Conservation (phyloP, 2,888 invertebrate genomes). For the Temnothorax ravouxi region DNA sequence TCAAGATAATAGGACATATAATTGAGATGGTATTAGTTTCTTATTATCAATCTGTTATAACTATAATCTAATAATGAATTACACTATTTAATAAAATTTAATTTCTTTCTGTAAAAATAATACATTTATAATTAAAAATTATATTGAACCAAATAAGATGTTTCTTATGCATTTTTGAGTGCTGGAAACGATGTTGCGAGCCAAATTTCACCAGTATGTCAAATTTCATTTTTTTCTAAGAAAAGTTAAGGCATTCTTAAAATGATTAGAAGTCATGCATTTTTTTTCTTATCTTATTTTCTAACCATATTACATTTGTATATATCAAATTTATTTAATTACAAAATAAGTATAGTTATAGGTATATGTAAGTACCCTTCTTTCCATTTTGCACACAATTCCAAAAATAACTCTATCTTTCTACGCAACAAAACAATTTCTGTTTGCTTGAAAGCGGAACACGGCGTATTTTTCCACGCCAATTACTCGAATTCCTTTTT, state of each 20-base stretch:
- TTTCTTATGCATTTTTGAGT: neutral
- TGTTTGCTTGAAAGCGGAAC: slow-evolving; percentile 18
- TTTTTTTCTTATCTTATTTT: neutral
- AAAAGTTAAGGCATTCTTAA: neutral
- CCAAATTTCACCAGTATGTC: neutral
- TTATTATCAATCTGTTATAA: neutral
- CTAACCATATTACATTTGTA: neutral
- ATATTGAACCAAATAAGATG: neutral
- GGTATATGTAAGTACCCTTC: too few species aligned
- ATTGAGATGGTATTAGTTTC: neutral
- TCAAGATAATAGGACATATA: neutral
- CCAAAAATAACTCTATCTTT: slow-evolving; percentile 19
- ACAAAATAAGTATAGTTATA: neutral
- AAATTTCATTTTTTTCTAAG: neutral
- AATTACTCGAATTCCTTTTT: slow-evolving; percentile 47
- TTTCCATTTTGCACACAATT: neutral
- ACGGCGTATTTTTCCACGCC: slow-evolving; percentile 6
- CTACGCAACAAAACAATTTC: neutral
- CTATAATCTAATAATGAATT: neutral
- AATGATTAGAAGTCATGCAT: too few species aligned
- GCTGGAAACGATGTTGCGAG: neutral
- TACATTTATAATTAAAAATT: neutral
- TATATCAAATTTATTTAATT: neutral
- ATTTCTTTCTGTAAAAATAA: neutral
- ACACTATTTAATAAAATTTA: neutral